Evolutionary conservation across 1,140 invertebrate species (phyloP).

Genomic region (Saccostrea glomerata): DNA sequence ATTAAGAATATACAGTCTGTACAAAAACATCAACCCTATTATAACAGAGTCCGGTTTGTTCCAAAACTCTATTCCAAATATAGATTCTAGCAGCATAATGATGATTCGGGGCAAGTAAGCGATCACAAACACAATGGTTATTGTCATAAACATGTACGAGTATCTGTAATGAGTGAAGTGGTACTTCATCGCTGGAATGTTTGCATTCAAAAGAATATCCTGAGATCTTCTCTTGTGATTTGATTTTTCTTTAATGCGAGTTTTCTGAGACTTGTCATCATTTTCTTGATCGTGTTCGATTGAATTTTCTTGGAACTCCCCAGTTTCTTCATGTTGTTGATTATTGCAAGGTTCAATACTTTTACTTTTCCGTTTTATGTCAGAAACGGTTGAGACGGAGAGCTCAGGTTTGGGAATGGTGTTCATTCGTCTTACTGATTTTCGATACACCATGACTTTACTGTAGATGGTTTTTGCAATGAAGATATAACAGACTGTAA

Average conservation of each 20-base stretch:
- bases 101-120: conserved; percentile 47
- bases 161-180: conserved; percentile 49
- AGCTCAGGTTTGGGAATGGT: background rate
- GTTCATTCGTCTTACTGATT: conserved; percentile 11
- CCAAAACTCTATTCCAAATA: conserved; percentile 33
- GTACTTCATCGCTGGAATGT: conserved; percentile 8
- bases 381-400: conserved; percentile 11
- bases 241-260: background rate
- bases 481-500: conserved; percentile 46
- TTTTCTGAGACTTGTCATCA: background rate
- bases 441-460: conserved; percentile 42
- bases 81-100: conserved; percentile 48
- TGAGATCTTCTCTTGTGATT: background rate
- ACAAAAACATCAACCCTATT: conserved; percentile 43
- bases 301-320: background rate
- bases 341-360: background rate
- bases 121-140: conserved; percentile 51
- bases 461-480: conserved; percentile 48
- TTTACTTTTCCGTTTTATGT: background rate
- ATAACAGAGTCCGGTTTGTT: conserved; percentile 16
- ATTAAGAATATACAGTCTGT: conserved; percentile 55
- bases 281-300: conserved; percentile 17
- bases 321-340: background rate
- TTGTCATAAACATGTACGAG: conserved; percentile 58
- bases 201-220: background rate